Percentiles rank a stretch among this genome's conserved stretches.
Evolutionary conservation across 2,797 vertebrate species (phyloP).

Genomic region (Alosa sapidissima): DNA sequence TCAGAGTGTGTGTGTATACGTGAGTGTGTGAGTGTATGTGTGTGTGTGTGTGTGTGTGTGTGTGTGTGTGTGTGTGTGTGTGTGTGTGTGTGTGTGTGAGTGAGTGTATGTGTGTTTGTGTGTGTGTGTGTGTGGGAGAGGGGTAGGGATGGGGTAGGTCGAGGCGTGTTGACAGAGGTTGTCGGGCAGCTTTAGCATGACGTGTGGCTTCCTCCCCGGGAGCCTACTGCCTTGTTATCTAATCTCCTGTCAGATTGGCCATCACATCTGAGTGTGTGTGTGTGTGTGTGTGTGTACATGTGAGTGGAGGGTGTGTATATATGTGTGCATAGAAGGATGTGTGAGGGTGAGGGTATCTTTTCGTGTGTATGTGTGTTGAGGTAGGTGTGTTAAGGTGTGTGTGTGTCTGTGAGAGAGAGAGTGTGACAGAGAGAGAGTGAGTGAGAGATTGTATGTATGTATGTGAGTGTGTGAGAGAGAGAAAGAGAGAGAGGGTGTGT

Average conservation of each 20-base stretch:
- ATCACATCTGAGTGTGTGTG: constrained; percentile 35
- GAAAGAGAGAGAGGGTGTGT: not conserved
- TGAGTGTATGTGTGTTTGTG: not conserved
- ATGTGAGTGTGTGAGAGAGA: not conserved
- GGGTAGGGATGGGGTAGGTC: not conserved
- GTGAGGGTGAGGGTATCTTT: not conserved
- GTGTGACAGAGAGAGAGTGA: too few relatives aligned
- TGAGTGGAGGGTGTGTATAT: constrained; percentile 24
- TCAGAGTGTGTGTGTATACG: not conserved
- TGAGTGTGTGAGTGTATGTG: not conserved
- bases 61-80: not conserved
- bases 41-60: not conserved
- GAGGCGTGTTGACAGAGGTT: constrained; percentile 37
- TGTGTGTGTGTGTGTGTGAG: not conserved
- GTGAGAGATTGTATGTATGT: not conserved
- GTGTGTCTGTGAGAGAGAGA: not conserved
- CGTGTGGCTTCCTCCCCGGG: constrained; percentile 38
- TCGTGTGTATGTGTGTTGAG: not conserved
- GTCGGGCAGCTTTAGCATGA: constrained; percentile 51
- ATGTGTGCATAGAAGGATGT: not conserved
- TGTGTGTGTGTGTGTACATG: not conserved
- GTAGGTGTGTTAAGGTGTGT: too few relatives aligned
- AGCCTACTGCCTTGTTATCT: constrained; percentile 27
- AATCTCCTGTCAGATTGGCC: constrained; percentile 43
- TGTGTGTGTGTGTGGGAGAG: not conserved